Evolutionary conservation across 2,113 vertebrate species (phyloP).

Genomic region (Bettongia penicillata): DNA sequence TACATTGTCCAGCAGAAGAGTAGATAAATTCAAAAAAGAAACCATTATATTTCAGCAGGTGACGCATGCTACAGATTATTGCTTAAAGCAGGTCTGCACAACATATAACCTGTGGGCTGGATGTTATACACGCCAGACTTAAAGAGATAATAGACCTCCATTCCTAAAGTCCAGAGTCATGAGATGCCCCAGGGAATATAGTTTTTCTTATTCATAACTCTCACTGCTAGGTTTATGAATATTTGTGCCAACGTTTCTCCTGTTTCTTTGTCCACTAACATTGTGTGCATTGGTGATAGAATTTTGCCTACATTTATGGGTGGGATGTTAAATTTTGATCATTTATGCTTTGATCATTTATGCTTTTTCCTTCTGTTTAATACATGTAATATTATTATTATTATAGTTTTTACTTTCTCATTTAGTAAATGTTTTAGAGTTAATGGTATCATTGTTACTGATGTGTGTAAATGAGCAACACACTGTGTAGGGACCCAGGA

Average conservation of each 20-base stretch:
- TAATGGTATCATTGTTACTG: not conserved
- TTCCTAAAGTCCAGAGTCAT: not conserved
- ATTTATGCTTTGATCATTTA: not conserved
- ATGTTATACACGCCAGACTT: too few relatives aligned
- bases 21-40: not conserved
- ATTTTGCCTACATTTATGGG: not conserved
- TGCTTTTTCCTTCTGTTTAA: not conserved
- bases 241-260: not conserved
- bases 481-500: not conserved
- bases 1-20: not conserved
- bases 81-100: too few relatives aligned
- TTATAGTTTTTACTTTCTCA: not conserved
- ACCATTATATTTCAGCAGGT: not conserved
- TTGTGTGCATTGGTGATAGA: not conserved
- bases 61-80: not conserved
- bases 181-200: not conserved
- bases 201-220: not conserved
- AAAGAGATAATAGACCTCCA: not conserved
- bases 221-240: not conserved
- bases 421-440: not conserved
- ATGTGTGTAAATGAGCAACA: not conserved
- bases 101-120: too few relatives aligned
- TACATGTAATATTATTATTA: not conserved
- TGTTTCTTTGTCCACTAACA: not conserved
- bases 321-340: not conserved